Base-by-base conservation (phyloP, 2,797 vertebrate genomes). In the Enteromius treurensis region DNA sequence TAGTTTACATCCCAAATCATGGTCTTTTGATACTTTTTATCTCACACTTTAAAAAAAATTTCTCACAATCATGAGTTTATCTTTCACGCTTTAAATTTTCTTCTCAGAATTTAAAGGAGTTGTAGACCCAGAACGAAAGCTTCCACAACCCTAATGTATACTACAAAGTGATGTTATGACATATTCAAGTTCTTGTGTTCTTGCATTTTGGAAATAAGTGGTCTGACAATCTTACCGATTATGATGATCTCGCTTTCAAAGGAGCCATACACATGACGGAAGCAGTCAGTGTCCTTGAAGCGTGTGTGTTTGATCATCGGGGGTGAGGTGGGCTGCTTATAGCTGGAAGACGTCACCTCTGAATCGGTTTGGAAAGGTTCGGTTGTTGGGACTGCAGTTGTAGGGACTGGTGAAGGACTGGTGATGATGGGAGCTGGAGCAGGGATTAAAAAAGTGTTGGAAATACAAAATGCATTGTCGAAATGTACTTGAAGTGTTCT, bases 231-330 rank as follows among this genome's bases (percentile, higher is more conserved):
- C 1, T 87, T 91, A 98, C 97, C 97, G 65, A 96, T 89, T 1
- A 99, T 90, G 75, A 86, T 94, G 88, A 99, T 91, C 80, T 90
- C 90, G 2, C 86, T 89, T 15, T 29, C 84, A 45, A 96, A 97
- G 87, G 90, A 92, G 4, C 98, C 97, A 0, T 96, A 93, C 93
- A 94, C 92, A 82, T 94, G 94, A 75, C 95, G 93, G 85, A 92
- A 95, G 89, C 97, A 99, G 4, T 89, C 89, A 34, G 84, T 84
- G 26, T 19, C 67, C 5, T 62, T 67, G 32, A 42, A 79, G 11
- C 26, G 90, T 62, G 65, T 86, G 77, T 42, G 79, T 69, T 7
- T 87, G 81, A 90, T 83, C 88, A 65, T 82, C 58, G 86, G 51
- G 14, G 15, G 55, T 5, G 74, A 17, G 71, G 87, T 87, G 76